Evolutionary conservation across 2,888 invertebrate species (phyloP), one percentile per base, ranked within the genome.

Genomic region (Heliconius hortense): DNA sequence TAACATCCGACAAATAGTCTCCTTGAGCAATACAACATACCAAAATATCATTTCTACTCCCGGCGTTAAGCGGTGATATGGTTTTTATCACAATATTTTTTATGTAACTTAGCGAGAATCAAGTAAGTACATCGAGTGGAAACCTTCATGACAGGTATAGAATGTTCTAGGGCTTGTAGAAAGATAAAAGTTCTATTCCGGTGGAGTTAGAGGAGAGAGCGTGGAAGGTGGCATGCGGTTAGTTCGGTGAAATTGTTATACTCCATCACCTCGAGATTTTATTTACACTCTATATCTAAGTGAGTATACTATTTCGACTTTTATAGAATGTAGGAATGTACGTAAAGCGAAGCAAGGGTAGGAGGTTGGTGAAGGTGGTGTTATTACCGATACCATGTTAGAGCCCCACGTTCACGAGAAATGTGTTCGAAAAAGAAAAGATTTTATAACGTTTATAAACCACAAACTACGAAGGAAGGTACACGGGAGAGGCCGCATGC

Each of bases 1-100:
- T 83, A 86, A 86, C 84, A 85, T 86, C 86, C 82, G 85, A 81
- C 85, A 88, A 84, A 88, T 87, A 87, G 86, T 86, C 83, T 84
- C 82, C 85, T 92, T 93, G 93, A 93, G 93, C 93, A 93, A 92
- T 91, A 89, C 89, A 85, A 88, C 91, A 86, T 91, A 93, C 92
- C 89, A 92, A 93, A 93, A 92, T 91, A 91, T 91, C 84, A 82
- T 87, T 84, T 88, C 85, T 89, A 82, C 88, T 86, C 83, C 85
- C 85, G 84, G 82, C 80, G 82, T 83, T 78, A 89, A 92, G 90
- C 92, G 87, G 90, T 90, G 93, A 93, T 93, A 93, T 93, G 93
- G 87, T 86, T 82, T 85, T 82, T 83, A 85, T 87, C 88, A 92
- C 92, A 90, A 92, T 91, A 89, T 87, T 86, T 83, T 82, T 79